phyloP scores from a whole-genome alignment of 2,888 invertebrate species.

The Drosophila crucigera region DNA sequence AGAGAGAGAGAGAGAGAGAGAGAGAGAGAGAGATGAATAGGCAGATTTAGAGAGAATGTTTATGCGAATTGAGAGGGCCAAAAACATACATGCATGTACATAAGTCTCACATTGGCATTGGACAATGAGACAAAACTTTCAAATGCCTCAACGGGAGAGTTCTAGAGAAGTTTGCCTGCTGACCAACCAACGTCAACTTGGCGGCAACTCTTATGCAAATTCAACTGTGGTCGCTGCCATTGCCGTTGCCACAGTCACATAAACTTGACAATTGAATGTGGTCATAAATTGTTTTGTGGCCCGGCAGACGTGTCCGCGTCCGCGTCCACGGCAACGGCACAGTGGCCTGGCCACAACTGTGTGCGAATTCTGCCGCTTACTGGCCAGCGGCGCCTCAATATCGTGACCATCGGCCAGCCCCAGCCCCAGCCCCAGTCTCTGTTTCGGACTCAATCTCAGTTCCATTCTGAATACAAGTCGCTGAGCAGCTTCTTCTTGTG shows the following conservation, averaged over 20 bases:
- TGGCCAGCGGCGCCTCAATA: slow-evolving; percentile 73
- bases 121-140: slow-evolving; percentile 62
- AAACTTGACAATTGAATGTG: slow-evolving; percentile 84
- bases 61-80: slow-evolving; percentile 14
- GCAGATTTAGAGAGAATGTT: slow-evolving; percentile 23
- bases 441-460: slow-evolving; percentile 3
- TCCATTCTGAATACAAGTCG: slow-evolving; percentile 21
- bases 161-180: slow-evolving; percentile 61
- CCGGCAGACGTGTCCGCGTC: slow-evolving; percentile 39
- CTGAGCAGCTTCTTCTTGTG: slow-evolving; percentile 21
- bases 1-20: not conserved
- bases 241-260: slow-evolving; percentile 68
- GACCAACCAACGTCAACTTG: slow-evolving; percentile 31
- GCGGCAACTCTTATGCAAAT: slow-evolving; percentile 74
- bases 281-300: slow-evolving; percentile 80
- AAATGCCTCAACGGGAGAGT: slow-evolving; percentile 62
- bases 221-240: slow-evolving; percentile 51
- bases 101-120: slow-evolving; percentile 6
- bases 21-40: slow-evolving; percentile 4
- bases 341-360: slow-evolving; percentile 51
- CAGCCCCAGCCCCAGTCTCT: slow-evolving; percentile 1
- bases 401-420: slow-evolving; percentile 58
- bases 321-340: slow-evolving; percentile 21
- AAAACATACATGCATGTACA: not conserved
- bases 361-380: slow-evolving; percentile 69